phyloP scores from a whole-genome alignment of 1,140 invertebrate species.

The Teleogryllus occipitalis region DNA sequence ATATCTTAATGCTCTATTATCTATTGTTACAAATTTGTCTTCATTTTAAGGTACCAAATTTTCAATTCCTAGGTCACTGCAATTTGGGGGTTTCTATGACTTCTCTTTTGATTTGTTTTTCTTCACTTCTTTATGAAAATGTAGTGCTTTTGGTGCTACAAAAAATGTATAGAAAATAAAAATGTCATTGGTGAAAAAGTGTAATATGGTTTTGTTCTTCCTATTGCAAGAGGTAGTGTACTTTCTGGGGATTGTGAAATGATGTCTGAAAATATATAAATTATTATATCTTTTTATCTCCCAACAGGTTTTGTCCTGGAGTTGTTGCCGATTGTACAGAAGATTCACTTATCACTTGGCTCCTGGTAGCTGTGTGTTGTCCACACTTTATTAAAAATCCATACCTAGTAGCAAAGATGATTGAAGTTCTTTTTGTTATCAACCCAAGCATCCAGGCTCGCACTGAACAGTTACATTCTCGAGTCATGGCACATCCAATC shows the following conservation, averaged over 20 bases:
- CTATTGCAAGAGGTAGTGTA: too few relatives aligned
- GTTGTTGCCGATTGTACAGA: conserved; percentile 70
- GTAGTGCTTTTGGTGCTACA: too few relatives aligned
- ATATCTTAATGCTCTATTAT: background rate
- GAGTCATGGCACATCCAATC: conserved; percentile 77
- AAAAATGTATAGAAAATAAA: too few relatives aligned
- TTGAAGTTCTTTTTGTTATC: conserved; percentile 90
- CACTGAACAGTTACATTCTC: conserved; percentile 48
- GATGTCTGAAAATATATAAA: background rate
- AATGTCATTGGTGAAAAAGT: too few relatives aligned
- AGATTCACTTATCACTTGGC: conserved; percentile 75
- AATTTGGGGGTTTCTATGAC: too few relatives aligned
- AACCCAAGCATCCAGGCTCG: conserved; percentile 72
- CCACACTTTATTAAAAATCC: conserved; percentile 90
- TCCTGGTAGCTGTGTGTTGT: conserved; percentile 81
- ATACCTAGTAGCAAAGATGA: conserved; percentile 88
- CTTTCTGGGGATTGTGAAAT: background rate
- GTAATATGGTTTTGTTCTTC: too few relatives aligned
- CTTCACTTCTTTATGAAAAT: too few relatives aligned
- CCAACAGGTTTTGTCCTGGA: conserved; percentile 60
- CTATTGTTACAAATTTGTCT: background rate
- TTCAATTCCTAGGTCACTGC: too few relatives aligned
- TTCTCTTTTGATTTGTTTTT: too few relatives aligned
- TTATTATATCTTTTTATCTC: background rate
- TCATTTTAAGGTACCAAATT: too few relatives aligned